These are phyloP conservation scores for Epirrhoe alternata DNA, from an alignment of 2,888 invertebrate species.

Conservation along the genomic window DNA sequence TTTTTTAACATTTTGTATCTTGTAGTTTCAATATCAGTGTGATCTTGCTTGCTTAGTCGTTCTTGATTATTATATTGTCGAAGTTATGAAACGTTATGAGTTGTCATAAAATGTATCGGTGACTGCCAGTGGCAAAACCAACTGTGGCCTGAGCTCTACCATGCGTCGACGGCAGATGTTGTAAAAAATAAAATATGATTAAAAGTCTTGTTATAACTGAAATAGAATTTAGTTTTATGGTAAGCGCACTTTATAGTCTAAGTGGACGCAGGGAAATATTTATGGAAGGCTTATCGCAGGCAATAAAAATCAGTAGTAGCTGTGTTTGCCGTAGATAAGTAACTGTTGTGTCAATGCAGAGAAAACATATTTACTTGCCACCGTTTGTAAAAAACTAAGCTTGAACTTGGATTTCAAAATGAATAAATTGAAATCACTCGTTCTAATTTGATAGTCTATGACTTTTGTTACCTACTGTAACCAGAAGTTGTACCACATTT, in stretches of 20 bases:
- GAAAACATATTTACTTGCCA: slow-evolving; percentile 58
- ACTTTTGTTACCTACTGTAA: too few relatives aligned
- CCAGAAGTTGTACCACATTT: too few relatives aligned
- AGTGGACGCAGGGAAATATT: slow-evolving; percentile 43
- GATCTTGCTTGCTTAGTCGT: too few relatives aligned
- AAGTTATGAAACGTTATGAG: too few relatives aligned
- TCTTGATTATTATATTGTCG: too few relatives aligned
- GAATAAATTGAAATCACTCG: too few relatives aligned
- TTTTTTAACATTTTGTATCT: too few relatives aligned
- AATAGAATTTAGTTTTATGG: slow-evolving; percentile 2
- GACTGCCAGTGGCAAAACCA: too few relatives aligned
- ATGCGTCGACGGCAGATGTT: neutral
- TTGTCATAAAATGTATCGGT: too few relatives aligned
- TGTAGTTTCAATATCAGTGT: too few relatives aligned
- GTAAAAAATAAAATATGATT: neutral
- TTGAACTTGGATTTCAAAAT: neutral
- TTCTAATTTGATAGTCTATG: too few relatives aligned
- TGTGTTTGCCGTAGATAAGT: slow-evolving; percentile 57
- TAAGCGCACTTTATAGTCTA: slow-evolving; percentile 21
- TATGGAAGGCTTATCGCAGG: slow-evolving; percentile 56
- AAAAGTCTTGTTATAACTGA: neutral
- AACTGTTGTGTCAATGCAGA: slow-evolving; percentile 46
- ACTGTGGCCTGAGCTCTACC: neutral
- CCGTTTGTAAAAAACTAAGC: slow-evolving; percentile 25
- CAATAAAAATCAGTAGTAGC: slow-evolving; percentile 59